Evolutionary conservation across 2,113 vertebrate genomes (phyloP), one percentile per base, ranked within the genome.

Genomic region (Columbina picui): DNA sequence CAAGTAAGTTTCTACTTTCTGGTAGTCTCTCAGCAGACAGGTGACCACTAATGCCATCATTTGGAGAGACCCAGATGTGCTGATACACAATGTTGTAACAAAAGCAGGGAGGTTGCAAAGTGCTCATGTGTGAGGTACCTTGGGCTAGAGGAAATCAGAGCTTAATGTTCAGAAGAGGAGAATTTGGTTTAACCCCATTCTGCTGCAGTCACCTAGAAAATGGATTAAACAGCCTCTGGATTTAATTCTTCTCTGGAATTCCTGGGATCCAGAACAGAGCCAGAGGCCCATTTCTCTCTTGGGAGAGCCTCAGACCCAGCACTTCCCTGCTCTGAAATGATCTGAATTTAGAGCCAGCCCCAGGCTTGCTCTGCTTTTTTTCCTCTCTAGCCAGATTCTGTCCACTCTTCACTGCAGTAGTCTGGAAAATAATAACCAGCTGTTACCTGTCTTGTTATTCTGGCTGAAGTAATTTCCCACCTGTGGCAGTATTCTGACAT

Each of bases 1-100:
- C 23, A 94, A 97, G 98, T 99, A 92, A 98, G 98, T 97, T 69
- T 57, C 65, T 59, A 32, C 38, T 52, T 85, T 57, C 69, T 38
- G 84, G 38, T 43, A 49, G 27, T 32, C 17, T 75, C 10, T 39
- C 41, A 53, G 71, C 77, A 88, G 57, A 53, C 77, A 47, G 57
- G n/a, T 64, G 45, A 39, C 63, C 39, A 12, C 25, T 16, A 30
- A 27, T n/a, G 71, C 45, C 45, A 78, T 4, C 2, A 3, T 53
- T 27, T 70, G 71, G 36, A 49, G 80, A 81, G 30, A 53, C 7
- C 20, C 38, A 59, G 15, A 4, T 59, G 39, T 81, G 55, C 59
- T 53, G 23, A 9, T 18, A 52, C 12, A 9, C 0, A 2, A 7
- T 8, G 7, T 12, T 26, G 30, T 38, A 26, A 38, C 20, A 53